These are phyloP conservation scores for Criorhina ranunculi DNA, from an alignment of 2,888 invertebrate species.

Conservation along the genomic window DNA sequence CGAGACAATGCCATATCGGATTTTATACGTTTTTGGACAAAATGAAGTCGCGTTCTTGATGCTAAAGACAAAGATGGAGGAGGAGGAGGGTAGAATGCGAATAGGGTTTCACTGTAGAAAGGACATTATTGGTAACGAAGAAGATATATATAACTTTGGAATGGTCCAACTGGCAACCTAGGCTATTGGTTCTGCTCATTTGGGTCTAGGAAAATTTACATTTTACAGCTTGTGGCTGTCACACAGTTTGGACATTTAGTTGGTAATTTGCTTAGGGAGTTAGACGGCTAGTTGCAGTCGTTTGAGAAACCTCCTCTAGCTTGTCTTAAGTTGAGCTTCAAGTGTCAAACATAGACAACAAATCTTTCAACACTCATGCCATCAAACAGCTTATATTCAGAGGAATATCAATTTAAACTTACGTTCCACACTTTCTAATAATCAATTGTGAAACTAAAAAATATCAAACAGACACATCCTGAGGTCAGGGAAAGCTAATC, in stretches of 20 bases:
- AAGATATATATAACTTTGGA: conserved; percentile 22
- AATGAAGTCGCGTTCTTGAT: conserved; percentile 70
- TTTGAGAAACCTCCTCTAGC: too few species aligned
- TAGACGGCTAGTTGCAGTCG: too few species aligned
- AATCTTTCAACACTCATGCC: too few species aligned
- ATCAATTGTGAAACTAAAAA: too few species aligned
- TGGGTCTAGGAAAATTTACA: conserved; percentile 57
- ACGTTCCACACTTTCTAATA: too few species aligned
- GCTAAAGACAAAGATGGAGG: conserved; percentile 53
- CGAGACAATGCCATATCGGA: conserved; percentile 77
- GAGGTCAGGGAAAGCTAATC: too few species aligned
- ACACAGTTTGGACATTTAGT: conserved; percentile 21
- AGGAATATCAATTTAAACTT: too few species aligned
- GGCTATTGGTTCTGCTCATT: background rate
- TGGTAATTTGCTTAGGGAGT: conserved; percentile 21
- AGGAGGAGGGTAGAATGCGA: conserved; percentile 27
- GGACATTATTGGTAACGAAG: conserved; percentile 67
- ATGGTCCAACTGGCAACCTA: conserved; percentile 30
- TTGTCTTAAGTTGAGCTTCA: too few species aligned
- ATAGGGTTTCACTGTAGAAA: conserved; percentile 49
- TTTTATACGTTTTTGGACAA: conserved; percentile 74
- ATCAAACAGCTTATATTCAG: too few species aligned
- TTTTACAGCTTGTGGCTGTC: conserved; percentile 35
- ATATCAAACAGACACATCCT: too few species aligned
- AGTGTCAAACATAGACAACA: too few species aligned